These are phyloP conservation scores for Clupea harengus DNA, from an alignment of 2,113 vertebrate genomes.

Conservation along the genomic window DNA sequence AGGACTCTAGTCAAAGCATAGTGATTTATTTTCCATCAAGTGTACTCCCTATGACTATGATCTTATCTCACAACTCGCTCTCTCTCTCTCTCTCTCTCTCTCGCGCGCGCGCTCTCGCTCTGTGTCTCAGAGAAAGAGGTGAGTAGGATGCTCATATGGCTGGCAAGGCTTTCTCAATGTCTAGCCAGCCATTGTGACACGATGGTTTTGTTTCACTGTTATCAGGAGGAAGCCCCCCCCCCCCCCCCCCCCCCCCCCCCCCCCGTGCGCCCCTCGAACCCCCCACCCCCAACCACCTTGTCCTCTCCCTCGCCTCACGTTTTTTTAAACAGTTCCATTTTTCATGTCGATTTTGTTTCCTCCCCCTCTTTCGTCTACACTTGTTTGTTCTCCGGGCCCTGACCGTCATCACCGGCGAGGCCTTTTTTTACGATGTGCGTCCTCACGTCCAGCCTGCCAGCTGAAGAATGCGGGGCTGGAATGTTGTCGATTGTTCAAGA, in stretches of 20 bases:
- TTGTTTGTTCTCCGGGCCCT: background rate
- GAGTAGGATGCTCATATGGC: background rate
- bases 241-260: background rate
- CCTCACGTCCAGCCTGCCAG: background rate
- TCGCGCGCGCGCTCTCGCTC: background rate
- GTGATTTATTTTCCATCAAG: slow-evolving; percentile 32
- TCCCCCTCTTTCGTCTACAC: background rate
- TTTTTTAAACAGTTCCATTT: slow-evolving; percentile 26
- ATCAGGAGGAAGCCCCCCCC: slow-evolving; percentile 35
- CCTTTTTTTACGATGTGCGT: slow-evolving; percentile 1
- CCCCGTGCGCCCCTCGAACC: background rate
- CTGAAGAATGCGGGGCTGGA: background rate
- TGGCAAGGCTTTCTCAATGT: background rate
- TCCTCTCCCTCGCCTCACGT: background rate
- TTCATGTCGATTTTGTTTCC: background rate
- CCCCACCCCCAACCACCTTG: background rate
- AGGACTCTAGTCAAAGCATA: slow-evolving; percentile 36
- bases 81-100: background rate
- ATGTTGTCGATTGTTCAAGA: slow-evolving; percentile 25
- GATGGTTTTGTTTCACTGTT: slow-evolving; percentile 25
- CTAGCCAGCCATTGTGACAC: slow-evolving; percentile 8
- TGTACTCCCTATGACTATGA: slow-evolving; percentile 14
- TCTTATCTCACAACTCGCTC: slow-evolving; percentile 33
- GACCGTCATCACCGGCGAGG: background rate
- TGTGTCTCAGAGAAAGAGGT: background rate